Percentiles rank a stretch among this genome's conserved stretches.
These are phyloP conservation scores for Cyphomyrus plagiostoma DNA, from an alignment of 2,113 vertebrate species.

Conservation along the genomic window DNA sequence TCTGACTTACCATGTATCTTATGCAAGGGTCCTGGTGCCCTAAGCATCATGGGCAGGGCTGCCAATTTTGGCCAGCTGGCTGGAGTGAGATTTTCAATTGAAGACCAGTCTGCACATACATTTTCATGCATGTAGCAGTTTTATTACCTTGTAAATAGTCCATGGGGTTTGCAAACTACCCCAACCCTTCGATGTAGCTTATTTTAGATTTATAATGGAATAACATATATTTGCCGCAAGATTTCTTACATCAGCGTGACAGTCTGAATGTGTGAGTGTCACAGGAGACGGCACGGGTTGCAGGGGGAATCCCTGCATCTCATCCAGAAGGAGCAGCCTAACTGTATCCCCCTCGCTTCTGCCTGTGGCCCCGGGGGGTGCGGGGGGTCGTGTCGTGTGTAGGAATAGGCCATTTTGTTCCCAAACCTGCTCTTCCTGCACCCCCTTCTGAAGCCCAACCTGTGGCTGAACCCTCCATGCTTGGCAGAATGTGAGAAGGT, in stretches of 20 bases:
- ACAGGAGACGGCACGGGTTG: neutral
- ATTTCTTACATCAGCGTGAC: neutral
- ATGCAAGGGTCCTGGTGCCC: neutral
- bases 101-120: neutral
- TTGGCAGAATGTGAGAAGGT: neutral
- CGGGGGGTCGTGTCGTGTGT: neutral
- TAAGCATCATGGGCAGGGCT: neutral
- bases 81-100: neutral
- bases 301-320: neutral
- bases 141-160: neutral
- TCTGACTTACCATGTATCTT: neutral
- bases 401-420: neutral
- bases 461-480: neutral
- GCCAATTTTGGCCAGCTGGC: neutral
- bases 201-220: neutral
- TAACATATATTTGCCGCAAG: neutral
- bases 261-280: neutral
- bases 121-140: neutral
- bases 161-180: too few relatives aligned
- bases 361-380: neutral
- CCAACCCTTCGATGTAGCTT: too few relatives aligned
- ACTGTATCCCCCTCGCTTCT: neutral
- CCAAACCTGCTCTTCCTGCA: neutral
- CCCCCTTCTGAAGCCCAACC: neutral
- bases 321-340: neutral